Base-by-base conservation (phyloP, 2,113 vertebrate species). In the Corythornis vintsioides region DNA sequence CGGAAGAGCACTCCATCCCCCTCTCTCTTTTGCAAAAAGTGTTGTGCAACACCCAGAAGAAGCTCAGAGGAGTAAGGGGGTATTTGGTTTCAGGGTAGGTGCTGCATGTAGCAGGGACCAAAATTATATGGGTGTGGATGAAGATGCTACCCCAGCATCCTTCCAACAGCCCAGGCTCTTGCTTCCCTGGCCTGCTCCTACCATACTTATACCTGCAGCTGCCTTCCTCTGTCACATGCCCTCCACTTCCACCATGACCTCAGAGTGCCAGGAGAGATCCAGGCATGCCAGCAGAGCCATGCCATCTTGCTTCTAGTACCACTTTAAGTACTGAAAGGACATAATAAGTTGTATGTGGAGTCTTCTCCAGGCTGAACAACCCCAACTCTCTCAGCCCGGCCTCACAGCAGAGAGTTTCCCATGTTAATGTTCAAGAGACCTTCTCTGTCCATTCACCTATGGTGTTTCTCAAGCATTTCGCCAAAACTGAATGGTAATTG, bases 361-460 rank as follows among this genome's bases (percentile, higher is more conserved):
- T 66, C 28, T 43, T 65, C 40, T 43, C 63, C 26, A 42, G 40
- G 12, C 40, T 65, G 17, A 18, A 29, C 40, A 43, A 31, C 28
- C 18, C 40, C 40, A 65, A 31, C 63, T 65, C 28, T 38, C 59
- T 45, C 20, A 31, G 12, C 20, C 19, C 24, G 14, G 14, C 13
- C 43, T 45, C 64, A 43, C 28, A 45, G 42, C 28, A 45, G 42
- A 45, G 42, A 29, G 31, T 26, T 45, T 76, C 57, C 82, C 52
- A 15, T 1, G 11, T 48, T 13, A 15, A 73, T 65, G 57, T 59
- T 87, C 16, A 15, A 15, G 6, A 64, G 66, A 69, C 59, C 86
- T 75, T 22, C 2, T 42, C 47, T 35, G 6, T 28, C 48, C 0
- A 0, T n/a, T 59, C 4, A 7, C 47, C 56, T 25, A 2, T 2